A percentile compares a stretch with the other conserved stretches of the same genome.
Evolutionary conservation across 1,140 invertebrate species (phyloP).

Genomic region (Ceratosolen fusciceps): DNA sequence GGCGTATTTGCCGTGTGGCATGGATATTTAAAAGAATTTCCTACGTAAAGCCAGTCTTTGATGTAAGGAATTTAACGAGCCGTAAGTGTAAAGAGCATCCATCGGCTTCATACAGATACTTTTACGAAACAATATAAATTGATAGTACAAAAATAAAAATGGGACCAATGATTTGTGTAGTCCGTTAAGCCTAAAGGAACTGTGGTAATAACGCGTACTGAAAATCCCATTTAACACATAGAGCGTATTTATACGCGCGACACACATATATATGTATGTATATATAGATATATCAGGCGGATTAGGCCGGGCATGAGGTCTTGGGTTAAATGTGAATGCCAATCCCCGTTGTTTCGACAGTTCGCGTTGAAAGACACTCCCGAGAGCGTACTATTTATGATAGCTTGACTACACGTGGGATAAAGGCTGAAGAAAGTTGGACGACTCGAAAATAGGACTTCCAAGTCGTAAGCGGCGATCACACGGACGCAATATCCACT

Average conservation of each 20-base stretch:
- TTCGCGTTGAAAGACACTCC: slow-evolving; percentile 10
- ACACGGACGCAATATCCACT: slow-evolving; percentile 2
- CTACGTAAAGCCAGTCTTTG: too few relatives aligned
- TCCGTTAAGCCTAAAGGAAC: neutral
- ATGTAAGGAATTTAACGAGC: too few relatives aligned
- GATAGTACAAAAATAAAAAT: neutral
- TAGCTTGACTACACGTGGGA: neutral
- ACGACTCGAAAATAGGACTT: slow-evolving; percentile 5
- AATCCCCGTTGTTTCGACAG: neutral
- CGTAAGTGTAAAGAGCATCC: too few relatives aligned
- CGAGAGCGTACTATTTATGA: slow-evolving; percentile 7
- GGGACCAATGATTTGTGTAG: neutral
- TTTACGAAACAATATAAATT: neutral
- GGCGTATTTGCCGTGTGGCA: too few relatives aligned
- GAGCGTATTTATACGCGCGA: neutral
- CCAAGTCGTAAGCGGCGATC: neutral
- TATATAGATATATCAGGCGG: neutral
- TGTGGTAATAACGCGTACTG: neutral
- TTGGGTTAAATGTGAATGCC: slow-evolving; percentile 8
- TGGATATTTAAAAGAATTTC: too few relatives aligned
- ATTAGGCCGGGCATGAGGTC: neutral
- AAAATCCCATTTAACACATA: neutral
- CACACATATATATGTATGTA: too few relatives aligned
- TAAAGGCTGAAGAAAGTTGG: neutral
- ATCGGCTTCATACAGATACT: too few relatives aligned